These are phyloP conservation scores for Odontophorus gujanensis DNA, from an alignment of 2,113 vertebrate genomes.

Conservation along the genomic window DNA sequence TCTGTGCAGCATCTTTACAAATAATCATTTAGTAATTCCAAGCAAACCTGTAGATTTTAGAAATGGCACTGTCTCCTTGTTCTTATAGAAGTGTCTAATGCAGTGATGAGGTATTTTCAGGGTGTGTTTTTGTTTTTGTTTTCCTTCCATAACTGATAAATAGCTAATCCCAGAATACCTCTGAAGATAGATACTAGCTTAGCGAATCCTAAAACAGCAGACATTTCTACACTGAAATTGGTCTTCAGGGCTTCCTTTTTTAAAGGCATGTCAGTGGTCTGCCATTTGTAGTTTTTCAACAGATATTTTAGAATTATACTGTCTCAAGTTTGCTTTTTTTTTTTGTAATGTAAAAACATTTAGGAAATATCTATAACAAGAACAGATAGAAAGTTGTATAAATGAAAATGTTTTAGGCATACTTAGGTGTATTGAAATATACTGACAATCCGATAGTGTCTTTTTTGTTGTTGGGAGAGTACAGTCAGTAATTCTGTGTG, in stretches of 20 bases:
- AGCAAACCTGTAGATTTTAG: background rate
- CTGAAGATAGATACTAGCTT: slow-evolving; percentile 9
- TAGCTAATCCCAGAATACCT: slow-evolving; percentile 23
- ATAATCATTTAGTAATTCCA: background rate
- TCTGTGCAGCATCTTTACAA: background rate
- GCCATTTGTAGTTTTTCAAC: slow-evolving; percentile 1
- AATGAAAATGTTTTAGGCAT: background rate
- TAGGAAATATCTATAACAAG: background rate
- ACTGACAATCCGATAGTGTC: background rate
- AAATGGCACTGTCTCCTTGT: background rate
- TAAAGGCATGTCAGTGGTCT: background rate
- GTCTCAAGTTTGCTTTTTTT: background rate
- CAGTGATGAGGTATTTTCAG: background rate
- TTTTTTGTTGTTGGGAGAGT: too few species aligned
- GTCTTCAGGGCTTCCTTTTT: slow-evolving; percentile 1
- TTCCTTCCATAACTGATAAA: slow-evolving; percentile 5
- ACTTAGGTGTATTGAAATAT: background rate
- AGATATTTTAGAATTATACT: background rate
- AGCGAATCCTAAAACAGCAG: background rate
- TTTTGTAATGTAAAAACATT: background rate
- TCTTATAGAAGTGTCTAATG: slow-evolving; percentile 16
- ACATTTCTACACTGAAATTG: background rate
- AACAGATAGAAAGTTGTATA: slow-evolving; percentile 16
- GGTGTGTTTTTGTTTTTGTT: background rate
- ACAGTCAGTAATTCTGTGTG: too few species aligned